phyloP scores from a whole-genome alignment of 2,113 vertebrate genomes.

The Stercorarius parasiticus region DNA sequence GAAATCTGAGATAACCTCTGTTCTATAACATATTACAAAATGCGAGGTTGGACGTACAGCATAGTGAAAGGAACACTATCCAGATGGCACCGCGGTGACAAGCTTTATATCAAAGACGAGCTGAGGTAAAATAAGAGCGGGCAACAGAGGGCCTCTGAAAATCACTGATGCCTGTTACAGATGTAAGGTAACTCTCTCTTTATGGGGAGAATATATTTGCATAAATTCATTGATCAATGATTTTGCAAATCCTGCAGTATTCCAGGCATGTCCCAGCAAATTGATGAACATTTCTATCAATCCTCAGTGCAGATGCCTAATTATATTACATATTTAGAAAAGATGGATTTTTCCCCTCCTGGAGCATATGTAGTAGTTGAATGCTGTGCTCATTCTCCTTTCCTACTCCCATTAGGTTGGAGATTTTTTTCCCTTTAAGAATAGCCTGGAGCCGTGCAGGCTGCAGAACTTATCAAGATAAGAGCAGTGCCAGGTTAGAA shows the following conservation, averaged over 20 bases:
- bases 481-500: constrained; percentile 23
- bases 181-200: constrained; percentile 25
- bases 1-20: constrained; percentile 38
- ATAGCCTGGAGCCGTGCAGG: not conserved
- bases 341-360: constrained; percentile 37
- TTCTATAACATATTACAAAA: not conserved
- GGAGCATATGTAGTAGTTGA: constrained; percentile 6
- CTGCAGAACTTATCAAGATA: constrained; percentile 17
- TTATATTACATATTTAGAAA: constrained; percentile 37
- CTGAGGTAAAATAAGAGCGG: not conserved
- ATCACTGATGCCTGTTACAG: constrained; percentile 25
- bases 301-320: not conserved
- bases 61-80: constrained; percentile 35
- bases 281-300: constrained; percentile 47
- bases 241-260: constrained; percentile 43
- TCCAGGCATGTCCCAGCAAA: constrained; percentile 25
- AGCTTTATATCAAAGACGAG: constrained; percentile 47
- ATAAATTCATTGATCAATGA: constrained; percentile 45
- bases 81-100: constrained; percentile 66
- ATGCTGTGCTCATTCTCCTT: constrained; percentile 14
- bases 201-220: constrained; percentile 40
- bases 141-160: constrained; percentile 18
- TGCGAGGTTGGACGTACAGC: not conserved
- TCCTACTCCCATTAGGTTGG: not conserved
- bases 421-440: not conserved